These are phyloP conservation scores for Porites lutea DNA, from an alignment of 64 coral and sea anemone species.

Conservation along the genomic window DNA sequence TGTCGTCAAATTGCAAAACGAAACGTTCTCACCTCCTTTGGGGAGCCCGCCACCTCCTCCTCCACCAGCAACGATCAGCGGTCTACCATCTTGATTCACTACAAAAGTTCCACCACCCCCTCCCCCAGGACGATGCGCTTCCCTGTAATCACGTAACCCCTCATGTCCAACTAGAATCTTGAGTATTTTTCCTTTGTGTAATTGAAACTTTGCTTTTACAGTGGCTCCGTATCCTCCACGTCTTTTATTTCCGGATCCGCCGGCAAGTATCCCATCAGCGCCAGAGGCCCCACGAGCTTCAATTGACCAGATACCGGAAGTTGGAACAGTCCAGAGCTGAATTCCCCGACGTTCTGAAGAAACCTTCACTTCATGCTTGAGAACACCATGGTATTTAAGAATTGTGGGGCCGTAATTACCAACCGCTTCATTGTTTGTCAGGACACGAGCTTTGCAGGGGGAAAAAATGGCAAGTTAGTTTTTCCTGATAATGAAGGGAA, in stretches of 20 bases:
- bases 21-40: not conserved
- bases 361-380: constrained; percentile 80
- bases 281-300: constrained; percentile 94
- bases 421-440: constrained; percentile 75
- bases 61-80: constrained; percentile 80
- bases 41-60: constrained; percentile 72
- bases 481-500: too few species aligned
- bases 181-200: constrained; percentile 77
- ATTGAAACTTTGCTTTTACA: constrained; percentile 76
- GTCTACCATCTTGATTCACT: constrained; percentile 72
- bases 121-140: constrained; percentile 86
- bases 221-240: constrained; percentile 83
- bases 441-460: constrained; percentile 59
- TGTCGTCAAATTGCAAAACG: not conserved
- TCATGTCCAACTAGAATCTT: constrained; percentile 93
- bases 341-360: constrained; percentile 62
- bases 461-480: not conserved
- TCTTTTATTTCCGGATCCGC: constrained; percentile 55
- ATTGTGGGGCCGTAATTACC: constrained; percentile 79
- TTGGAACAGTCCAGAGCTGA: constrained; percentile 92
- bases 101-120: constrained; percentile 97
- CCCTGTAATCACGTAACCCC: constrained; percentile 72
- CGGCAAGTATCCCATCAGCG: constrained; percentile 80
- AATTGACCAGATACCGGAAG: constrained; percentile 87
- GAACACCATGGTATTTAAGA: constrained; percentile 68